phyloP scores from a whole-genome alignment of 1,140 invertebrate species.

The Eriosoma lanigerum region DNA sequence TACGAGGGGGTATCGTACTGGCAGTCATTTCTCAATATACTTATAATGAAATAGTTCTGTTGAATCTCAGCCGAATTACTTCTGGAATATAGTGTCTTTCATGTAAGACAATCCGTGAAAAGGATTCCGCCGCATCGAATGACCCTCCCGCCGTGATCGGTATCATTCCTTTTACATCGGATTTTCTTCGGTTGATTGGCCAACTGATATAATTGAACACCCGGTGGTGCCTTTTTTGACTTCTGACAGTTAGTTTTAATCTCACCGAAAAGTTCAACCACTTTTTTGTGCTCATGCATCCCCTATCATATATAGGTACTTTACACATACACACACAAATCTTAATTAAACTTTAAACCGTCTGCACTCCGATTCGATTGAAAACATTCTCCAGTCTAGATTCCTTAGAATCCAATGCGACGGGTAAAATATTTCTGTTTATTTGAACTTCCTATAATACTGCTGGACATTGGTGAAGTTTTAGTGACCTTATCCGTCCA shows the following conservation, averaged over 20 bases:
- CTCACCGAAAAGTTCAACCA: slow-evolving; percentile 20
- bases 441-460: not conserved
- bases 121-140: not conserved
- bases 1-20: not conserved
- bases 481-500: not conserved
- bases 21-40: not conserved
- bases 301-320: no score
- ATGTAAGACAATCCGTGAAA: slow-evolving; percentile 45
- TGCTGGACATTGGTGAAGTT: slow-evolving; percentile 23
- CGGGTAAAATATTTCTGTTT: slow-evolving; percentile 36
- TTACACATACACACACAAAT: not conserved
- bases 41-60: slow-evolving; percentile 40
- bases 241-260: slow-evolving; percentile 45
- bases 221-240: slow-evolving; percentile 33
- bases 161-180: slow-evolving; percentile 47
- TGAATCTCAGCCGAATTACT: slow-evolving; percentile 25
- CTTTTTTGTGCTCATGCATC: not conserved
- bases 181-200: slow-evolving; percentile 43
- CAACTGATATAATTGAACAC: slow-evolving; percentile 26
- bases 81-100: slow-evolving; percentile 21
- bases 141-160: not conserved
- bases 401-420: slow-evolving; percentile 25
- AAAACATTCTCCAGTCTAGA: slow-evolving; percentile 26
- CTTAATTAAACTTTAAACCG: slow-evolving; percentile 50
- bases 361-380: slow-evolving; percentile 30